Evolutionary conservation across 2,797 vertebrate genomes (phyloP).

Genomic region (Dryobates pubescens): DNA sequence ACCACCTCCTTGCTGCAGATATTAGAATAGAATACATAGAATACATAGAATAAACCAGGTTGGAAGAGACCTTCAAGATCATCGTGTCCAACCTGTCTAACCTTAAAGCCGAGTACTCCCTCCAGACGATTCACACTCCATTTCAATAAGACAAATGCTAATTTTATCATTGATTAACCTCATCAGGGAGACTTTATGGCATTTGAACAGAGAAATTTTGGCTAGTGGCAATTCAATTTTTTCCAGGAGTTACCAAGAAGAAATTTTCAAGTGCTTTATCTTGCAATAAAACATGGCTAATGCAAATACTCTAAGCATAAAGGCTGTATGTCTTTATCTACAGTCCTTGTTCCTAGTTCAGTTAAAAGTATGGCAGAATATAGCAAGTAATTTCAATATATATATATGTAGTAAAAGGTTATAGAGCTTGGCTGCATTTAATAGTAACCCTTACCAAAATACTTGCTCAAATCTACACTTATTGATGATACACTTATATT

Average conservation of each 20-base stretch:
- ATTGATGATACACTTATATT: not conserved
- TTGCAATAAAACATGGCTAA: not conserved
- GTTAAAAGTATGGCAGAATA: not conserved
- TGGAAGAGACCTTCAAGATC: too few species aligned
- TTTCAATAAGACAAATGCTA: not conserved
- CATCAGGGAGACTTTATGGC: not conserved
- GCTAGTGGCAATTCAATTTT: not conserved
- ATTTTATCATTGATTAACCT: not conserved
- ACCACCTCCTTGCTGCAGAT: not conserved
- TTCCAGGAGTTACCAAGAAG: not conserved
- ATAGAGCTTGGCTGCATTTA: not conserved
- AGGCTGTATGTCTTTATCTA: not conserved
- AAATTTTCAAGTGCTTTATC: not conserved
- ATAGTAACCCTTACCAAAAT: not conserved
- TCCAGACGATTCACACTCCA: not conserved
- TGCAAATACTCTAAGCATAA: not conserved
- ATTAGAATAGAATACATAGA: too few species aligned
- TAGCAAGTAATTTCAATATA: not conserved
- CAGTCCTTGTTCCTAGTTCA: not conserved
- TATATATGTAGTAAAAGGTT: not conserved
- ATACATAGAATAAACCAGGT: too few species aligned
- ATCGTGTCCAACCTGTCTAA: too few species aligned
- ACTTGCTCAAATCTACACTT: not conserved
- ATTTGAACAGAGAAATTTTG: not conserved
- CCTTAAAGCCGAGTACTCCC: not conserved